phyloP scores from a whole-genome alignment of 2,113 vertebrate genomes.

The Hydrochoerus hydrochaeris region DNA sequence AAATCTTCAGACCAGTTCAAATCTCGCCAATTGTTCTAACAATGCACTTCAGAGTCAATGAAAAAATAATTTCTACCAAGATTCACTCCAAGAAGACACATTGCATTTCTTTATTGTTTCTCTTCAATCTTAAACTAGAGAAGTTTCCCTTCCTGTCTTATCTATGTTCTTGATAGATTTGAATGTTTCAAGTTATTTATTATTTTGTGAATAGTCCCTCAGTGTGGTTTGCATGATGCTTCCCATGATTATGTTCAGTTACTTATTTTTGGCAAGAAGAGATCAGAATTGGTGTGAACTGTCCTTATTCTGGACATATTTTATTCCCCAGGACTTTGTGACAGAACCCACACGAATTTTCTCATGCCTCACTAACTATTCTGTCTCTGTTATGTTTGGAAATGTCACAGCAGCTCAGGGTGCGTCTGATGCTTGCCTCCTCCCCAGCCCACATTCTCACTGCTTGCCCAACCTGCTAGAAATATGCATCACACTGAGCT shows the following conservation, averaged over 20 bases:
- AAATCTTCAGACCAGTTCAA: background rate
- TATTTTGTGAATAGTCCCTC: background rate
- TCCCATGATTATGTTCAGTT: background rate
- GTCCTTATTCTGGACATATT: background rate
- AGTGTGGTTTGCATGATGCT: background rate
- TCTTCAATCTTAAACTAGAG: background rate
- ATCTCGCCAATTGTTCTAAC: background rate
- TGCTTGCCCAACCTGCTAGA: background rate
- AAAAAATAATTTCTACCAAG: background rate
- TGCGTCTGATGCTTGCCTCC: background rate
- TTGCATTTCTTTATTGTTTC: background rate
- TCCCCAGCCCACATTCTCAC: background rate
- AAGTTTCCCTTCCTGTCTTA: background rate
- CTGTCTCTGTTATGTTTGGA: background rate
- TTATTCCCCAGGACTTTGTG: background rate
- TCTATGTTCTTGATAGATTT: background rate
- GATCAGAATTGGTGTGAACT: background rate
- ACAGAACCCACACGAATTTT: background rate
- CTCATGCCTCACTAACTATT: background rate
- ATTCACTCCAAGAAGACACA: background rate
- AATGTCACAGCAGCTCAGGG: background rate
- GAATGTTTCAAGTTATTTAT: background rate
- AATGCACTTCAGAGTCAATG: background rate
- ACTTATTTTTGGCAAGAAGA: background rate
- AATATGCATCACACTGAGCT: background rate